phyloP scores from a whole-genome alignment of 2,797 vertebrate species.

The Fundulus diaphanus region DNA sequence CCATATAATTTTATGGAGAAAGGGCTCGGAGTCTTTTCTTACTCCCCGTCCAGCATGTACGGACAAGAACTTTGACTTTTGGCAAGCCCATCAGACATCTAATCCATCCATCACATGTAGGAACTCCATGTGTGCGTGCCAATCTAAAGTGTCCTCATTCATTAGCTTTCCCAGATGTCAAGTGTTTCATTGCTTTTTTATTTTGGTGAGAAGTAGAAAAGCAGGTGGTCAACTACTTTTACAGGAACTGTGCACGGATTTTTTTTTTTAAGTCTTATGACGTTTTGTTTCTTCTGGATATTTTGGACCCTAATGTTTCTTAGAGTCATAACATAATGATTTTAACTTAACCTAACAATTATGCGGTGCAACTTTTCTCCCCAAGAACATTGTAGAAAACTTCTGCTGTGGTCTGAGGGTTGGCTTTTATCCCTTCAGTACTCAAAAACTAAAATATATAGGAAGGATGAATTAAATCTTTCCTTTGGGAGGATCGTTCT shows the following conservation, averaged over 20 bases:
- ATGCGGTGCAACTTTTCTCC: not conserved
- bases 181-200: slow-evolving; percentile 1
- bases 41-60: not conserved
- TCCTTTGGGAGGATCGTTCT: not conserved
- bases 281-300: not conserved
- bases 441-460: not conserved
- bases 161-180: slow-evolving; percentile 3
- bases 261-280: not conserved
- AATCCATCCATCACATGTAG: slow-evolving; percentile 6
- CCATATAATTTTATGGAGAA: not conserved
- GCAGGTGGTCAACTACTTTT: not conserved
- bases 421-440: not conserved
- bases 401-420: not conserved
- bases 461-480: not conserved
- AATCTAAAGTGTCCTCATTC: not conserved
- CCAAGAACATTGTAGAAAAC: not conserved
- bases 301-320: not conserved
- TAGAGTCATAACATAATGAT: not conserved
- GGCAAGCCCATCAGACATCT: not conserved
- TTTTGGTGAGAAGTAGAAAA: slow-evolving; percentile 5
- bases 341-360: not conserved
- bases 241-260: not conserved
- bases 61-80: slow-evolving; percentile 1
- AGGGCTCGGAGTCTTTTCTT: not conserved
- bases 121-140: not conserved